Evolutionary conservation across 2,888 invertebrate genomes (phyloP).

Genomic region (Cyclophora punctaria): DNA sequence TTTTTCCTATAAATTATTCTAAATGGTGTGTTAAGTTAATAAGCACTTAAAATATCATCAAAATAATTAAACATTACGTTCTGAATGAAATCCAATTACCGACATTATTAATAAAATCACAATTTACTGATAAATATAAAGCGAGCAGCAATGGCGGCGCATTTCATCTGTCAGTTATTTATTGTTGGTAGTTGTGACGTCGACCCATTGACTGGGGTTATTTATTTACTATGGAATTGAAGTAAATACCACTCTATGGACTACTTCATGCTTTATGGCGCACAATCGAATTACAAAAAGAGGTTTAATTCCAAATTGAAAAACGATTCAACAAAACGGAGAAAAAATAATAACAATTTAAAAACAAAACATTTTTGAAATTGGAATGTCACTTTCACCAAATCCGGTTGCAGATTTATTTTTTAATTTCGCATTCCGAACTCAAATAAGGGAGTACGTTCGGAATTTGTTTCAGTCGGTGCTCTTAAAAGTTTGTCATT

Average conservation of each 20-base stretch:
- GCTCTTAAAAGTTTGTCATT: conserved; percentile 21
- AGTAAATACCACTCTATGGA: conserved; percentile 14
- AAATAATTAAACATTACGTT: too few relatives aligned
- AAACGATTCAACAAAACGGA: too few relatives aligned
- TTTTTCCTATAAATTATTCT: too few relatives aligned
- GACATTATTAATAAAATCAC: conserved; percentile 1
- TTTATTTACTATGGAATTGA: conserved; percentile 35
- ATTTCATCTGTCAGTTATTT: conserved; percentile 47
- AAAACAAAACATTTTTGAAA: too few relatives aligned
- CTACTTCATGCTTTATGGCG: not conserved
- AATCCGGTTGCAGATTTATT: conserved; percentile 15
- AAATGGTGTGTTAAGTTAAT: too few relatives aligned
- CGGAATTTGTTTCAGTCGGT: conserved; percentile 12
- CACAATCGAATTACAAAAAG: too few relatives aligned
- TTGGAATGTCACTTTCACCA: not conserved
- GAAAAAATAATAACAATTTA: too few relatives aligned
- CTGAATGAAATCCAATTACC: not conserved
- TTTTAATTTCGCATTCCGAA: conserved; percentile 14
- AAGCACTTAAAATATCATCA: too few relatives aligned
- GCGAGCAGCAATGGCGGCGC: conserved; percentile 24
- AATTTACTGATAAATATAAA: conserved; percentile 16
- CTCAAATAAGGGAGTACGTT: conserved; percentile 15
- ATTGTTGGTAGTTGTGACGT: conserved; percentile 41
- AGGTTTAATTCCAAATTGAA: too few relatives aligned
- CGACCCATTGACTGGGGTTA: conserved; percentile 35